Base-by-base conservation (phyloP, 1,140 invertebrate genomes). In the Pogonognathellus flavescens region DNA sequence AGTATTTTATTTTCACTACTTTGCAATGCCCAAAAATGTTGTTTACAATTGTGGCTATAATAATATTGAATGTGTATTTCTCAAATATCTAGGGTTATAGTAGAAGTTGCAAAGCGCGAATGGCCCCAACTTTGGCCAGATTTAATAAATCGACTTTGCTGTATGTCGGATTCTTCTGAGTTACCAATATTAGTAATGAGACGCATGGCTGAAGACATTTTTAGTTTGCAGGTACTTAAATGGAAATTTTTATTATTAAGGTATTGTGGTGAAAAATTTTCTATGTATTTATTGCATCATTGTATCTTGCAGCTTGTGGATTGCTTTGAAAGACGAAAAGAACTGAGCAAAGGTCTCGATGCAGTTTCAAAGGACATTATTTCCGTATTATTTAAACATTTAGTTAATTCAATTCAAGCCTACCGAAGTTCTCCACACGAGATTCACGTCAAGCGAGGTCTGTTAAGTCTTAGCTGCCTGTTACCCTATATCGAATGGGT, bases 121-220 rank as follows among this genome's bases (percentile, higher is more conserved):
- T 88, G 88, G 88, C 88, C 88, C 16, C 88, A 88, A 70, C 49
- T 88, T 13, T 88, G 88, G 88, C 86, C 86, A 1, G 57, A 86
- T 80, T 82, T 88, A 16, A 84, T 88, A 7, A 53, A 76, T n/a
- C 52, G 53, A 18, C 55, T 88, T 20, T 87, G 82, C 22, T 59
- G 84, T 49, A 60, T 88, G n/a, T 80, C 82, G 9, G 18, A 59
- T n/a, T 9, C 13, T 0, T 84, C 86, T 13, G 72, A 84, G 11
- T 16, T 85, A 7, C 66, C 88, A 0, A 60, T 86, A 8, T 49
- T 88, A 16, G 84, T 88, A 31, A 41, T 88, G 16, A 0, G 88
- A 66, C 57, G 88, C 22, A 60, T 88, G 72, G 86, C 80, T 10
- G 88, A 88, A 83, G 88, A 88, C 53, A 84, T 87, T 52, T 50